Percentiles rank a stretch among this genome's conserved stretches.
phyloP scores from a whole-genome alignment of 2,113 vertebrate genomes.

The Petromus typicus region DNA sequence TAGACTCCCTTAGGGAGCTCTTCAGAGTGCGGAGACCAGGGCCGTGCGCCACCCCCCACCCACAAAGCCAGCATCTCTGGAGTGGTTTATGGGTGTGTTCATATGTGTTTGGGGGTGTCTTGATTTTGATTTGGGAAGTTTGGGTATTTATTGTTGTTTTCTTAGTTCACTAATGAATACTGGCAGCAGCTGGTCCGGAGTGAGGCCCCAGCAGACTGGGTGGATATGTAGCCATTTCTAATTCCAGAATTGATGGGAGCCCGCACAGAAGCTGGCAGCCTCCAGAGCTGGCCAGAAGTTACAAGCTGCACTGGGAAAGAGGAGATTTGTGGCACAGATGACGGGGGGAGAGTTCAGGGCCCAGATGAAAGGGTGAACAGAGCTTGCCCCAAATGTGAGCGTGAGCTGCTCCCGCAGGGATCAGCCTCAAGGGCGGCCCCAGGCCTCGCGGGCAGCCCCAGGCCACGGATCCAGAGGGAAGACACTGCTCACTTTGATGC shows the following conservation, averaged over 20 bases:
- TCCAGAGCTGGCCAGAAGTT: neutral
- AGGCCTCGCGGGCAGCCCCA: neutral
- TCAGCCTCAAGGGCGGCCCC: neutral
- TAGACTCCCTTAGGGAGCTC: constrained; percentile 5
- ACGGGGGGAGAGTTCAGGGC: neutral
- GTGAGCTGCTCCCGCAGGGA: neutral
- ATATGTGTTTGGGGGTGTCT: neutral
- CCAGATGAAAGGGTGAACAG: neutral
- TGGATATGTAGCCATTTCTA: neutral
- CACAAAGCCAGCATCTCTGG: neutral
- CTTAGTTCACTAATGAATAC: neutral
- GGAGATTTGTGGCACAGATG: neutral
- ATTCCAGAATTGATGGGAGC: neutral
- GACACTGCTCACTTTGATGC: neutral
- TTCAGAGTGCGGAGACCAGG: neutral
- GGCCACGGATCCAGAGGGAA: neutral
- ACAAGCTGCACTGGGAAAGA: neutral
- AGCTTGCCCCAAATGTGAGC: neutral
- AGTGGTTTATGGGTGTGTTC: neutral
- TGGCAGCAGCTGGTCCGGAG: neutral
- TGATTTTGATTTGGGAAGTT: neutral
- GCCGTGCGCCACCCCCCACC: neutral
- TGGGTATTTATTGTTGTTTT: neutral
- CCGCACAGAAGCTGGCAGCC: neutral
- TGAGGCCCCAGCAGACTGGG: neutral